Base-by-base conservation (phyloP, 1,140 invertebrate species). In the Drosophila kanapiae region DNA sequence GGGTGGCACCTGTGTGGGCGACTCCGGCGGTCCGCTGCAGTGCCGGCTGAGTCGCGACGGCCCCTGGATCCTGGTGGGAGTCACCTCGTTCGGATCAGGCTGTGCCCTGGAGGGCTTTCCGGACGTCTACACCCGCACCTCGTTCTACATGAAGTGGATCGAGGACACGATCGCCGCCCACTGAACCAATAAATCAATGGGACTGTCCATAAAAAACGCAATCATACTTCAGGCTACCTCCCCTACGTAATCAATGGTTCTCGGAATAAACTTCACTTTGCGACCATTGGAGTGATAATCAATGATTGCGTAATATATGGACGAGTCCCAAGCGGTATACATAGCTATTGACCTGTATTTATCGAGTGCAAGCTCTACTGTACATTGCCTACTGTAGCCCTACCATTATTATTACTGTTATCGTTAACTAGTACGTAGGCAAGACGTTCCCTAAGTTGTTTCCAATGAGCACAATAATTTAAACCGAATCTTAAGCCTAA, bases 1-100 rank as follows among this genome's bases (percentile, higher is more conserved):
- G 47, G 96, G 95, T 8, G 97, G 97, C 53, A 97, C 97, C 53
- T 98, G 97, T 92, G 96, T 97, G 91, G 97, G 97, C 13, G 97
- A 98, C 93, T 97, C 96, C 5, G 97, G 97, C 2, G 97, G 97
- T 2, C 97, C 97, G 0, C 92, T 98, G 6, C 97, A 98, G 91
- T 98, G 97, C 80, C 86, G 93, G 33, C 91, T 95, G 0, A 92
- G 93, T 0, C 94, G 94, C 40, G 96, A 97, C 62, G 97, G 97
- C 0, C 95, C 95, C 10, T 98, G 97, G 97, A 97, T 97, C 86
- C 93, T 98, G 14, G 96, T 96, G 1, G 98, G 98, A 0, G 96
- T 98, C 6, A 98, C 97, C 0, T 98, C 97, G 0, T 98, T 98
- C 88, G 97, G 97, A 0, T 98, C 97, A 0, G 97, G 97, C 29